Evolutionary conservation across 2,113 vertebrate genomes (phyloP).

Genomic region (Lepidiolamprologus cunningtoni): DNA sequence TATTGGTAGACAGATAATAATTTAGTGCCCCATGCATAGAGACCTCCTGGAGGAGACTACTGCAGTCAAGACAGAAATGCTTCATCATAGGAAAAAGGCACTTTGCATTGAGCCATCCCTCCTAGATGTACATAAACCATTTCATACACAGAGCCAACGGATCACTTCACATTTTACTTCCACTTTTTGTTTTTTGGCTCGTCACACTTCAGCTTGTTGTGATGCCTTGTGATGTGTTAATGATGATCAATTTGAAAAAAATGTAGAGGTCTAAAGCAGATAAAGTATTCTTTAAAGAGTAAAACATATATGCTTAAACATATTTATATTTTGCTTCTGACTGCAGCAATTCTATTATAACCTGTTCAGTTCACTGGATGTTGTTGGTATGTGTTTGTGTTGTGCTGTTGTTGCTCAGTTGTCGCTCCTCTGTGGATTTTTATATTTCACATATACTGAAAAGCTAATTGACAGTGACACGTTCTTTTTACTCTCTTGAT

Average conservation of each 20-base stretch:
- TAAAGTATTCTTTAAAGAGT: neutral
- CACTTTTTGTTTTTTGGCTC: neutral
- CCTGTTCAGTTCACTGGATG: neutral
- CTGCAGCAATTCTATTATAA: neutral
- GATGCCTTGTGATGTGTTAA: neutral
- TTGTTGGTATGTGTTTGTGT: neutral
- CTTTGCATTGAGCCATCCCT: neutral
- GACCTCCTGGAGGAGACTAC: neutral
- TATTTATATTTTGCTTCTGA: neutral
- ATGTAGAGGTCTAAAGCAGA: neutral
- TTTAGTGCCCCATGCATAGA: neutral
- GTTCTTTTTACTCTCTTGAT: neutral
- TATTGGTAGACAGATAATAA: neutral
- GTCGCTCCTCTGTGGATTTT: neutral
- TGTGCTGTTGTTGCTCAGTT: neutral
- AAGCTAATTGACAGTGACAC: neutral
- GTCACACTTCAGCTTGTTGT: neutral
- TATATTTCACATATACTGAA: neutral
- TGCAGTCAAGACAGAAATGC: neutral
- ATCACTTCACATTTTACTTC: neutral
- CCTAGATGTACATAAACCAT: neutral
- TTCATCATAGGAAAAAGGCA: neutral
- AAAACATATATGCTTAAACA: neutral
- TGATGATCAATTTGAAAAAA: neutral
- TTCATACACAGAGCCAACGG: neutral